Conservation (phyloP, 2,113 vertebrate species). For the Periophthalmodon schlosseri region DNA sequence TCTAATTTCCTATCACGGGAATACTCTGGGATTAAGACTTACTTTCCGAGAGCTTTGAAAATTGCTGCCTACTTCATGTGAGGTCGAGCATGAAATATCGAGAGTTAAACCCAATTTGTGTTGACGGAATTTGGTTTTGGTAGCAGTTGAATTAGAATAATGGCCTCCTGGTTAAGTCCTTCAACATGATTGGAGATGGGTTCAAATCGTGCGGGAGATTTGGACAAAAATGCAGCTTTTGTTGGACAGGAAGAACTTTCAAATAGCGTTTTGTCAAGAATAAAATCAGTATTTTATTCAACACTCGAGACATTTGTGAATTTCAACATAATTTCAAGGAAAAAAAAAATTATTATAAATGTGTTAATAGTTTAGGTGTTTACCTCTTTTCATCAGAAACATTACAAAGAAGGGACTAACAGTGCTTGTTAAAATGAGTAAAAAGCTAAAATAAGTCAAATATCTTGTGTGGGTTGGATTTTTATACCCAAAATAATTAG, state of each 20-base stretch:
- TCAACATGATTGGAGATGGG: background rate
- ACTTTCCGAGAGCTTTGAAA: background rate
- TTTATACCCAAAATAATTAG: too few relatives aligned
- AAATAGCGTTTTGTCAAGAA: background rate
- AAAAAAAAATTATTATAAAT: too few relatives aligned
- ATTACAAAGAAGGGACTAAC: too few relatives aligned
- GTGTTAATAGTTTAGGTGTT: too few relatives aligned
- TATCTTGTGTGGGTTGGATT: too few relatives aligned
- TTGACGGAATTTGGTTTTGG: background rate
- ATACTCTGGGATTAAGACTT: constrained; percentile 18
- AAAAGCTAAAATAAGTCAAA: too few relatives aligned
- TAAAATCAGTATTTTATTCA: background rate
- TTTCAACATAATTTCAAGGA: too few relatives aligned
- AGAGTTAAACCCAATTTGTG: background rate
- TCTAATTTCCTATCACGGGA: constrained; percentile 19
- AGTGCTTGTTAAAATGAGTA: too few relatives aligned
- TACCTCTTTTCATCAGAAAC: too few relatives aligned
- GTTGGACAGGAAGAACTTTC: background rate
- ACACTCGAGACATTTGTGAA: too few relatives aligned
- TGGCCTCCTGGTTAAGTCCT: background rate
- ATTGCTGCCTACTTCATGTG: background rate
- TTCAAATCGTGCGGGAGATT: background rate
- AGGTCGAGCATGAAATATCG: constrained; percentile 18
- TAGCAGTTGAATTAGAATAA: background rate
- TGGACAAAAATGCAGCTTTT: background rate